Percentiles rank a stretch among this genome's conserved stretches.
Conservation (phyloP, 2,113 vertebrate genomes). For the Entomyzon cyanotis region DNA sequence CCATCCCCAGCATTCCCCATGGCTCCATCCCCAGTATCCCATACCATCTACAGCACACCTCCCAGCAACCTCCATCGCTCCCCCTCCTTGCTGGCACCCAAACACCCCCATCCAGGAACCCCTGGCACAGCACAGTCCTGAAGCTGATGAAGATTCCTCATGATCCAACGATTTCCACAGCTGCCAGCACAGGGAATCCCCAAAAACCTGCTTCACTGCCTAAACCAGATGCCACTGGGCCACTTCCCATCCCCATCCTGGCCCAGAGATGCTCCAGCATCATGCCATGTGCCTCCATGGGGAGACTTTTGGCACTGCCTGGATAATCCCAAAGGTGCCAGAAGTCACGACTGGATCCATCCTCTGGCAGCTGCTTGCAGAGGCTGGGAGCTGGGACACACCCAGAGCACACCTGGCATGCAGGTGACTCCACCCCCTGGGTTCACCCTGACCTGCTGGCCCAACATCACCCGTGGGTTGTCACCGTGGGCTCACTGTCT, state of each 20-base stretch:
- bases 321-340: not conserved
- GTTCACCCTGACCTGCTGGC: not conserved
- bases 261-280: not conserved
- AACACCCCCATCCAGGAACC: not conserved
- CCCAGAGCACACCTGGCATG: not conserved
- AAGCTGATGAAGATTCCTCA: not conserved
- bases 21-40: not conserved
- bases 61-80: not conserved
- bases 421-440: not conserved
- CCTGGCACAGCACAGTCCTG: not conserved
- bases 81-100: not conserved
- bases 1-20: not conserved
- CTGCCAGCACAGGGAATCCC: not conserved
- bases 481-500: not conserved
- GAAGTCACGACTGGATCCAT: not conserved
- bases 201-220: not conserved
- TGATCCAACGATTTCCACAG: not conserved
- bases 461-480: not conserved
- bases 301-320: not conserved
- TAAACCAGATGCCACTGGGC: not conserved
- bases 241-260: not conserved
- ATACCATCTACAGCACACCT: not conserved
- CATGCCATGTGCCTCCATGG: not conserved
- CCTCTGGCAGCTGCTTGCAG: not conserved
- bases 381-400: not conserved